Evolutionary conservation across 2,888 invertebrate genomes (phyloP).

Genomic region (Chelonus formosanus): DNA sequence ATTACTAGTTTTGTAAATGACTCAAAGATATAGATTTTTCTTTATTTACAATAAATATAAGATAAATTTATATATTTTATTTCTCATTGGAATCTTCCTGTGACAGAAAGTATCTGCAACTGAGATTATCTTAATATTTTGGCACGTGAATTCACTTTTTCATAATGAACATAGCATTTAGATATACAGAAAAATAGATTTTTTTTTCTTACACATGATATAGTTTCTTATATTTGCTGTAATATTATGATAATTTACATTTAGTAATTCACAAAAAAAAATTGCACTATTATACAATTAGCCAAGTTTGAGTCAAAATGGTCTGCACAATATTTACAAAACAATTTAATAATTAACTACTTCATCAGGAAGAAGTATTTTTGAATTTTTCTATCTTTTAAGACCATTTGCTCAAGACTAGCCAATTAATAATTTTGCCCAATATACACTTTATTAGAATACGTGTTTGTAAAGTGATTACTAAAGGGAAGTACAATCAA

Average conservation of each 20-base stretch:
- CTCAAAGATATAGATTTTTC: slow-evolving; percentile 41
- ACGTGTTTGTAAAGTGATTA: too few species aligned
- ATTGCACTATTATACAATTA: slow-evolving; percentile 8
- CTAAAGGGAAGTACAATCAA: too few species aligned
- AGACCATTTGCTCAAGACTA: too few species aligned
- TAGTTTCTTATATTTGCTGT: slow-evolving; percentile 6
- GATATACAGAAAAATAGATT: slow-evolving; percentile 46
- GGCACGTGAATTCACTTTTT: slow-evolving; percentile 63
- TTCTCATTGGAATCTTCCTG: slow-evolving; percentile 9
- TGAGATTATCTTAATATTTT: slow-evolving; percentile 49
- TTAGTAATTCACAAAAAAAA: not conserved
- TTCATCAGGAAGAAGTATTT: too few species aligned
- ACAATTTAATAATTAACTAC: too few species aligned
- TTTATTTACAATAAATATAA: slow-evolving; percentile 29
- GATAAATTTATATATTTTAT: slow-evolving; percentile 9
- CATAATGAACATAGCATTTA: slow-evolving; percentile 28
- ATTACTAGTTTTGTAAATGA: slow-evolving; percentile 39
- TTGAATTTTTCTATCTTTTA: too few species aligned
- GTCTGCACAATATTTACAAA: too few species aligned
- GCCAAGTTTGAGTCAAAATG: not conserved
- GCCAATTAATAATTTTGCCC: too few species aligned
- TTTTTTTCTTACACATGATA: slow-evolving; percentile 13
- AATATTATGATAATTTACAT: slow-evolving; percentile 16
- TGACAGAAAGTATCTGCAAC: slow-evolving; percentile 12
- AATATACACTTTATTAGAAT: too few species aligned